Base-by-base conservation (phyloP, 1,140 invertebrate species). In the Meloidogyne hapla region DNA sequence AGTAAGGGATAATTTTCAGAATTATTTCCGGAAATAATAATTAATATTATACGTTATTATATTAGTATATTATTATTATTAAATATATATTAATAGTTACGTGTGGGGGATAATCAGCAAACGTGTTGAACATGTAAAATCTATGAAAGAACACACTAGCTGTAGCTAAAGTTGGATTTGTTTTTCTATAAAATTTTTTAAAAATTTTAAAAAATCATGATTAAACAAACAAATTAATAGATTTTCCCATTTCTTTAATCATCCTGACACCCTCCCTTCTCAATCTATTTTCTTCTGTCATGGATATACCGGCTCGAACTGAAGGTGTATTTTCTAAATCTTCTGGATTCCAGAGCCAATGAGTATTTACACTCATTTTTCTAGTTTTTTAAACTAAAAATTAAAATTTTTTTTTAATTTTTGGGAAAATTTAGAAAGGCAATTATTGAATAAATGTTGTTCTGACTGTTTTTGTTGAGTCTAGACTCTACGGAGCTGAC, bases 61-160 rank as follows among this genome's bases (percentile, higher is more conserved):
- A n/a, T n/a, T n/a, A n/a, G n/a, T n/a, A n/a, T n/a, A n/a, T n/a
- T n/a, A n/a, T n/a, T n/a, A n/a, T n/a, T n/a, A n/a, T n/a, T n/a
- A n/a, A n/a, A n/a, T 4, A 28, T 69, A 38, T 69, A 38, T 23
- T 48, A 40, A 18, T 38, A 38, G 10, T 62, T 88, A 92, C 94
- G 89, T 95, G 97, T 88, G 94, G 90, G 67, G 94, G 94, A 89
- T 97, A 99, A 77, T 93, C 93, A 87, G 92, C 92, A 85, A 98
- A 98, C 0, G 94, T 95, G 88, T 98, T 95, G 83, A 94, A 94
- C 94, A 98, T 98, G 88, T 98, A 99, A 88, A 99, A 99, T 81
- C 95, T 90, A 88, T 99, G 96, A 88, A 98, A 98, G 89, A 96
- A 98, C 66, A 98, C 94, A 83, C 95, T 94, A 69, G 94, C 96